phyloP scores from a whole-genome alignment of 2,797 vertebrate genomes.

The Lagorchestes hirsutus region DNA sequence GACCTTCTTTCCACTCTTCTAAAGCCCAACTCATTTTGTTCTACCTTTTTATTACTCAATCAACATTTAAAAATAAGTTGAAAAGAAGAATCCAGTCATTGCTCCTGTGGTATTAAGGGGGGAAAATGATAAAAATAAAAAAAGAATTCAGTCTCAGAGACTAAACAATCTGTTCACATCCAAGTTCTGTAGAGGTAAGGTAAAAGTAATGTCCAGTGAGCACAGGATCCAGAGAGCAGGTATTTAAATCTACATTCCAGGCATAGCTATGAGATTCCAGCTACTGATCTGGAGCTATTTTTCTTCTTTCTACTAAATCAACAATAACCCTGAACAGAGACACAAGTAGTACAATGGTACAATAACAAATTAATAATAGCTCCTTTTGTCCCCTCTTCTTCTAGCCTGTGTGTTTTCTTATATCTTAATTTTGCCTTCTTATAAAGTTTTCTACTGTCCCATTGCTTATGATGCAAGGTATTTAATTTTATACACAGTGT shows the following conservation, averaged over 20 bases:
- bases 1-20: conserved; percentile 97
- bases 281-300: neutral
- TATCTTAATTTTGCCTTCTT: conserved; percentile 33
- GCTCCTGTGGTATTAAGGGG: neutral
- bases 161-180: neutral
- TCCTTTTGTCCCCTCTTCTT: neutral
- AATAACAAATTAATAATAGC: neutral
- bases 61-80: conserved; percentile 45
- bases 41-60: neutral
- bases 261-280: neutral
- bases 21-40: conserved; percentile 93
- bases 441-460: neutral
- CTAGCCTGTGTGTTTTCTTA: conserved; percentile 15
- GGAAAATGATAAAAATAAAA: neutral
- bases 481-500: neutral
- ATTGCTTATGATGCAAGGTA: neutral
- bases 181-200: neutral
- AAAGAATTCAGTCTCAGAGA: neutral
- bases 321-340: neutral
- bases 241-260: neutral
- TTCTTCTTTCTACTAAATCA: neutral
- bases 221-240: neutral
- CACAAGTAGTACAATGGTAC: neutral
- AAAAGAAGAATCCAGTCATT: conserved; percentile 26
- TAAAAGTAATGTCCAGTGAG: neutral